Base-by-base conservation (phyloP, 92 coral and sea anemone genomes). In the Epizoanthus scotinus region DNA sequence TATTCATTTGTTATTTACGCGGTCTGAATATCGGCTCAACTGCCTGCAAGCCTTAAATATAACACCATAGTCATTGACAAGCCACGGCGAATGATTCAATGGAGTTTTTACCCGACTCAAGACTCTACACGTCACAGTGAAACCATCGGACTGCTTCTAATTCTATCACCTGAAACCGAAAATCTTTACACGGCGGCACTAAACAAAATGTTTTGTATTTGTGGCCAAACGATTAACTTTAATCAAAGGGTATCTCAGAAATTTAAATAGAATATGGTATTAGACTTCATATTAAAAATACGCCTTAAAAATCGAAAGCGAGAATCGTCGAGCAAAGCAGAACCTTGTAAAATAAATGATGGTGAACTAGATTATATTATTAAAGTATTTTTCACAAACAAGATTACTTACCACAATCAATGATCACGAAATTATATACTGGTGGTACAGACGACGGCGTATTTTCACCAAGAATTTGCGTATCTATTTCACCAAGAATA, bases 321-420 rank as follows among this genome's bases (percentile, higher is more conserved):
- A 24, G 34, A 7, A 63, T 21, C 42, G 47, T 34, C 52, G 52
- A 13, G 52, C 12, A 44, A 47, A 10, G 12, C 14, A 47, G 2
- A 47, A 34, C 40, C 40, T 0, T 47, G 52, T 47, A 0, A 47
- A 47, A 47, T 47, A 47, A 9, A 47, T 47, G 52, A 13, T 47
- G 0, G 52, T 2, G 52, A 47, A 47, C 52, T 47, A 47, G 14
- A 47, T 47, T 2, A 47, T 10, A 34, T 28, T 28, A 57, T 31
- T n/a, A 24, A 73, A 59, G 21, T 19, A 14, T 22, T 20, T 21
- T 8, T n/a, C 21, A 29, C 79, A 22, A 47, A 18, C 6, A 36
- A 38, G 56, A 31, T 28, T 24, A 47, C 81, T 75, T 75, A 75
- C 81, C 67, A 67, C 14, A 75, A 38, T 9, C 12, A 7, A 6